Percentiles rank a stretch among this genome's conserved stretches.
phyloP scores from a whole-genome alignment of 1,140 invertebrate genomes.

The Neoseiulus cucumeris region DNA sequence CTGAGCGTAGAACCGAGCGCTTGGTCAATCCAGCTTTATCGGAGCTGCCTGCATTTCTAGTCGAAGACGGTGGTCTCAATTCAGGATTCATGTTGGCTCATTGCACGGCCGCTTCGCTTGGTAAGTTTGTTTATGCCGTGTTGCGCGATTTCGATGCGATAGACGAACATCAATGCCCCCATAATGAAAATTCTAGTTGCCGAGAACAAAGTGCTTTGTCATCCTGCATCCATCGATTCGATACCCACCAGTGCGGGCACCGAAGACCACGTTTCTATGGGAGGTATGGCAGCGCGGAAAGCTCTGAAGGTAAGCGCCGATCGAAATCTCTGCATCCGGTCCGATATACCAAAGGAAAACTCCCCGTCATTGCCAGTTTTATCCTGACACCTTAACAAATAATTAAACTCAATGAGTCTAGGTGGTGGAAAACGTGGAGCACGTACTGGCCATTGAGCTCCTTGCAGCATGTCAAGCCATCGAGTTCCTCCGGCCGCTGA shows the following conservation, averaged over 20 bases:
- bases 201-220: conserved; percentile 53
- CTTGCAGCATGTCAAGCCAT: conserved; percentile 50
- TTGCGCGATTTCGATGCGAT: not conserved
- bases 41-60: conserved; percentile 46
- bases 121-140: conserved; percentile 25
- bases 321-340: not conserved
- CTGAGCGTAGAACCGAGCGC: conserved; percentile 45
- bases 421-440: conserved; percentile 46
- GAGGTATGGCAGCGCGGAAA: conserved; percentile 48
- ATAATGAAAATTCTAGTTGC: conserved; percentile 33
- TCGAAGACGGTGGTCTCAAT: conserved; percentile 47
- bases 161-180: not conserved
- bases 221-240: conserved; percentile 48
- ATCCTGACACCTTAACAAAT: not conserved
- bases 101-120: conserved; percentile 46
- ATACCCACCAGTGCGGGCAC: conserved; percentile 48
- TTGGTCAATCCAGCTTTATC: conserved; percentile 46
- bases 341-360: not conserved
- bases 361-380: not conserved
- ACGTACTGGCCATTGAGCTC: conserved; percentile 48
- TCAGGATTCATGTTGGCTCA: conserved; percentile 57
- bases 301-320: conserved; percentile 28
- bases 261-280: conserved; percentile 59
- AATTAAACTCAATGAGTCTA: conserved; percentile 14
- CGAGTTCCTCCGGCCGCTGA: conserved; percentile 47